Base-by-base conservation (phyloP, 2,113 vertebrate species). In the Leuciscus idus region DNA sequence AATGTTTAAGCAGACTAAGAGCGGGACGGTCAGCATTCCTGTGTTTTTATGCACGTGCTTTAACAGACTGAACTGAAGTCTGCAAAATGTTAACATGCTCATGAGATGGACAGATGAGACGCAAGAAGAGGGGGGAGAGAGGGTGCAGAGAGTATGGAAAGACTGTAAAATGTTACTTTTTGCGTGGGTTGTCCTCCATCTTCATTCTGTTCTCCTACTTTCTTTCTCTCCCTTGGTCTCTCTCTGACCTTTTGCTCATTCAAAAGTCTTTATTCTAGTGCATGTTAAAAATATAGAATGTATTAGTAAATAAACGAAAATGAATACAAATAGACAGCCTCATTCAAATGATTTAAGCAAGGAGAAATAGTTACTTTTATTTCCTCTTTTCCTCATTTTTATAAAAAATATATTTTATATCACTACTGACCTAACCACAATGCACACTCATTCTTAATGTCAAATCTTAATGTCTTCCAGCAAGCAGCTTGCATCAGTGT, bases 1-100 rank as follows among this genome's bases (percentile, higher is more conserved):
- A 95, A 95, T 95, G 94, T 94, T 94, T 93, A 92, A 92, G 89
- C 88, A 89, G 90, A 88, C 93, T 92, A 92, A 93, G 93, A 94
- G 93, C 74, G 85, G 90, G 89, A 86, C 39, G 26, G 61, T 28
- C 26, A 80, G 68, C 81, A 85, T 84, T 89, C 87, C 33, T 62
- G 79, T 77, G 72, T 88, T 76, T 61, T 61, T 55, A 77, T 83
- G 76, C 73, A 8, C 36, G 62, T 66, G 61, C 28, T n/a, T 70
- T 88, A 85, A 85, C 61, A 84, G 86, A 64, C 87, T 59, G 55
- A 81, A 86, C 70, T 64, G 87, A 86, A 86, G 88, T 90, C 91
- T 92, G 89, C 88, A 90, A 87, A 86, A 91, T 76, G 82, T 94
- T 94, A 93, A 91, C 94, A 95, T 91, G 89, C 90, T 92, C 90